Evolutionary conservation across 2,888 invertebrate species (phyloP).

Genomic region (Erebia palarica): DNA sequence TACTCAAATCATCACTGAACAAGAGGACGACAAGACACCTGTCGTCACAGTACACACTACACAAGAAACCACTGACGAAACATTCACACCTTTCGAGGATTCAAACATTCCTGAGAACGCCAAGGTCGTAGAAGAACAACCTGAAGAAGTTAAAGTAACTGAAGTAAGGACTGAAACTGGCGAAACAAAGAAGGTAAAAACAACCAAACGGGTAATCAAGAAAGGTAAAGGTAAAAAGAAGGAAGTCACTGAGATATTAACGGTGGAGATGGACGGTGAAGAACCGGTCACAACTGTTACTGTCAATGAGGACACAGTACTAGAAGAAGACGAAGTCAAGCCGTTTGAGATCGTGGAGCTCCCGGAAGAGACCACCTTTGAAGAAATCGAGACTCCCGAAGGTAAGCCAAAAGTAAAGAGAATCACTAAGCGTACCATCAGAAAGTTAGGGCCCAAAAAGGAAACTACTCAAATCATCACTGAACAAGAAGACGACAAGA

Average conservation of each 20-base stretch:
- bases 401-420: neutral
- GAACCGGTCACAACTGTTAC: neutral
- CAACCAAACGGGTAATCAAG: slow-evolving; percentile 51
- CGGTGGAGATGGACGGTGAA: slow-evolving; percentile 20
- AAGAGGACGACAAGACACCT: neutral
- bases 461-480: neutral
- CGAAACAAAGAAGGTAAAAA: slow-evolving; percentile 45
- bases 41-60: neutral
- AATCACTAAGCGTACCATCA: neutral
- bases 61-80: neutral
- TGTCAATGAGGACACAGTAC: slow-evolving; percentile 34
- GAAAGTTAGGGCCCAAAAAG: neutral
- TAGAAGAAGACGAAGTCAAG: slow-evolving; percentile 43
- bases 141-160: neutral
- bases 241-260: slow-evolving; percentile 46
- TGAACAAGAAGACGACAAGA: neutral
- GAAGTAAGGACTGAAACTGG: neutral
- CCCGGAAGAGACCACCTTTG: slow-evolving; percentile 35
- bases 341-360: slow-evolving; percentile 37
- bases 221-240: slow-evolving; percentile 45
- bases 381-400: neutral
- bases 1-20: slow-evolving; percentile 30
- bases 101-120: neutral
- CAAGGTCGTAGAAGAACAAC: neutral
- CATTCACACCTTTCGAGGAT: neutral